Evolutionary conservation across 2,113 vertebrate genomes (phyloP), one percentile per base, ranked within the genome.

Genomic region (Oxygymnocypris stewartii): DNA sequence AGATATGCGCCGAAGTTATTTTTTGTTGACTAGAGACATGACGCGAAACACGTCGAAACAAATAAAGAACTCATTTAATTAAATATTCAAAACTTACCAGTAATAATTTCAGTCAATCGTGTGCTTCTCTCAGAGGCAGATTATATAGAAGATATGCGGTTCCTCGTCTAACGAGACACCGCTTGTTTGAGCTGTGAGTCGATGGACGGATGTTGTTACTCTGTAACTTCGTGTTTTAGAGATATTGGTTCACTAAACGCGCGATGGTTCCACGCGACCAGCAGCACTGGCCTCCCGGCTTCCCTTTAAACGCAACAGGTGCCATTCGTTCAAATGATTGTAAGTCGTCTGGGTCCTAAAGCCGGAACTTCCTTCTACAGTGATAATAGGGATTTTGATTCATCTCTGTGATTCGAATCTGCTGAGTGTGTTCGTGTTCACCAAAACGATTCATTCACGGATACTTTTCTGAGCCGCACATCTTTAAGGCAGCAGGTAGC

Each of bases 221-320:
- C 54, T 87, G 37, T 75, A 42, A 16, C 35, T 74, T 28, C 40
- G 57, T n/a, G 73, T 84, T 28, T 85, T 12, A 31, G 1, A 49
- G 31, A 14, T 67, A 18, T 2, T 4, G 44, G 47, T 82, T 37
- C 51, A 86, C 11, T 25, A 23, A 57, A 79, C 31, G 20, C 61
- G 79, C 4, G 51, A 28, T 25, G 59, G 76, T 76, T 88, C 84
- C 77, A 67, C 63, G 47, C 49, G 23, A 57, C 18, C 76, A 67
- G 42, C 67, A 61, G 25, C 18, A 61, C 35, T 83, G 12, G 23
- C 85, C 87, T 89, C 85, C 84, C 86, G 79, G 90, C 79, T 87
- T 37, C 78, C 87, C 89, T 90, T 83, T 86, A 79, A 90, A 85
- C 18, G 42, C 49, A 88, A 91, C 94, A 95, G 94, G 94, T 95